Percentiles rank a stretch among this genome's conserved stretches.
phyloP scores from a whole-genome alignment of 2,888 invertebrate species.

The Protonemura montana region DNA sequence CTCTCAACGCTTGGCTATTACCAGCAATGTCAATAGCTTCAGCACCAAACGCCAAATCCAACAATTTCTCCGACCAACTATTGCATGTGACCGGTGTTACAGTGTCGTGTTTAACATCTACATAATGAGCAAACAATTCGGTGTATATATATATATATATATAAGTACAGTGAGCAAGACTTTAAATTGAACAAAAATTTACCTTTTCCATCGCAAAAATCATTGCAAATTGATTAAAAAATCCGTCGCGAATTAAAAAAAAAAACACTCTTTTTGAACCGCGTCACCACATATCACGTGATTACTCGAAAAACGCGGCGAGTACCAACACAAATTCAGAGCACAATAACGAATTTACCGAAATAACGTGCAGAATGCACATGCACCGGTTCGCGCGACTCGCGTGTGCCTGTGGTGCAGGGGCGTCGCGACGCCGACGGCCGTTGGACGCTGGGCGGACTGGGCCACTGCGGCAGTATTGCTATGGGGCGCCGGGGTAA shows the following conservation, averaged over 20 bases:
- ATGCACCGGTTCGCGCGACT: no score
- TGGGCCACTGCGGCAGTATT: slow-evolving; percentile 16
- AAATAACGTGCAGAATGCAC: neutral
- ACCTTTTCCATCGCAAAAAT: neutral
- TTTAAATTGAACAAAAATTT: neutral
- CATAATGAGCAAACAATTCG: neutral
- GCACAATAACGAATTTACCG: neutral
- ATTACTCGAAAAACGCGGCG: neutral
- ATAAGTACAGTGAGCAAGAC: neutral
- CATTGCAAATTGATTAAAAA: neutral
- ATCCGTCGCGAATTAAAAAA: neutral
- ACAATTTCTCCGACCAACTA: neutral
- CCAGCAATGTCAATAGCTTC: neutral
- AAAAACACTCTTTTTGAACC: neutral
- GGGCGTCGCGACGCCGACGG: slow-evolving; percentile 4
- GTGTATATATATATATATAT: neutral
- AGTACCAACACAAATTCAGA: neutral
- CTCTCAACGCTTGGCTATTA: neutral
- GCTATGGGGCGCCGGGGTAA: neutral
- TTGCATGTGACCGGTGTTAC: neutral
- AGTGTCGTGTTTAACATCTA: neutral
- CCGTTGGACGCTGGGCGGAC: neutral
- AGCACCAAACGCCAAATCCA: neutral
- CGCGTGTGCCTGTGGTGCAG: no score
- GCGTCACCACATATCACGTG: neutral